phyloP scores from a whole-genome alignment of 2,797 vertebrate species.

The Coccyzus lansbergi region DNA sequence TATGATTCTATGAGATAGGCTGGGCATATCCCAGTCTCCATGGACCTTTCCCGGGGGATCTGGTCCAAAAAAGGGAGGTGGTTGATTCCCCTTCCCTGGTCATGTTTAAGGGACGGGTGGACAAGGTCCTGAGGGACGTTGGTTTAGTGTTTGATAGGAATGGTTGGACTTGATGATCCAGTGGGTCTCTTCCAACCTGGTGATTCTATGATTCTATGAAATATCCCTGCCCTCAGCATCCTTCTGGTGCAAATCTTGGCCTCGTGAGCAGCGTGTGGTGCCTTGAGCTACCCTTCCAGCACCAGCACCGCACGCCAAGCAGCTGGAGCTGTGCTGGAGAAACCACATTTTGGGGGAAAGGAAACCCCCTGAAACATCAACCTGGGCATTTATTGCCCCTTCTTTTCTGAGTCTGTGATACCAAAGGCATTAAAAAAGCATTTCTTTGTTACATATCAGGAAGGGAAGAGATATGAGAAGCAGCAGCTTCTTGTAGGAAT shows the following conservation, averaged over 20 bases:
- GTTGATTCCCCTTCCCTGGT: too few relatives aligned
- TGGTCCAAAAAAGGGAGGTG: too few relatives aligned
- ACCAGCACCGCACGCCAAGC: not conserved
- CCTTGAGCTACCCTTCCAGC: not conserved
- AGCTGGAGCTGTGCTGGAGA: not conserved
- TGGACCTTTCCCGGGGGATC: rapidly evolving
- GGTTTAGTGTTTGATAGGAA: too few relatives aligned
- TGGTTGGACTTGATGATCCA: too few relatives aligned
- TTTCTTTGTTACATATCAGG: not conserved
- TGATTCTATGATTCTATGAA: too few relatives aligned
- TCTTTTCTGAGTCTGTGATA: not conserved
- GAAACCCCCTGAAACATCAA: not conserved
- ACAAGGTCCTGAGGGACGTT: too few relatives aligned
- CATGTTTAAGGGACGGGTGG: too few relatives aligned
- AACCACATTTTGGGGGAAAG: not conserved
- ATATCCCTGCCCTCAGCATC: rapidly evolving
- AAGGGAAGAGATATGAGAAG: not conserved
- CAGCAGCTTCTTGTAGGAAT: not conserved
- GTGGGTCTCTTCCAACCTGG: too few relatives aligned
- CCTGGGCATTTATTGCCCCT: rapidly evolving
- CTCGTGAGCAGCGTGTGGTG: not conserved
- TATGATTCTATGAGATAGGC: too few relatives aligned
- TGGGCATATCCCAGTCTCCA: not conserved
- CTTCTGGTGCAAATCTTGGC: not conserved
- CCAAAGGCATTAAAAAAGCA: not conserved